These are phyloP conservation scores for Papilio demoleus DNA, from an alignment of 2,888 invertebrate genomes.

Conservation along the genomic window DNA sequence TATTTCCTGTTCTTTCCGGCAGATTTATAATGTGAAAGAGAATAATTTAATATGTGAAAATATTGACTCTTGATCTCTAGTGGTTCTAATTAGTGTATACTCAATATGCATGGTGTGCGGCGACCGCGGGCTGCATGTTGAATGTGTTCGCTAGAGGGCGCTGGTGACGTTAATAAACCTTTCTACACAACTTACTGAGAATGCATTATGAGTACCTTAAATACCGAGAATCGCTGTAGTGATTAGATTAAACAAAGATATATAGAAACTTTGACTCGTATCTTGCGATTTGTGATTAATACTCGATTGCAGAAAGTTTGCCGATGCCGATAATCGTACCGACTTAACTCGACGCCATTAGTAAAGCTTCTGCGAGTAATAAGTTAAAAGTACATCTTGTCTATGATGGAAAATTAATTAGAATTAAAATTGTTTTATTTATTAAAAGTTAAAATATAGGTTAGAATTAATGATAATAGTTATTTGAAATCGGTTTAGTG, in stretches of 20 bases:
- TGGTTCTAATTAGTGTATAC: neutral
- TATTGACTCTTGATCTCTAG: neutral
- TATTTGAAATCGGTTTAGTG: slow-evolving; percentile 22
- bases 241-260: neutral
- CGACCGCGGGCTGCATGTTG: neutral
- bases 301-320: no score
- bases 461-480: neutral
- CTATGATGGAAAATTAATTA: neutral
- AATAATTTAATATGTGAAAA: no score
- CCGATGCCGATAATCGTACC: no score
- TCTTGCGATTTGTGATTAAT: no score
- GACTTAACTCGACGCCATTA: no score
- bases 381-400: no score
- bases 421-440: no score
- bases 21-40: no score
- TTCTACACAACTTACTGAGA: neutral
- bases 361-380: no score
- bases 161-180: neutral
- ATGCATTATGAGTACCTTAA: neutral
- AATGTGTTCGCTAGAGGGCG: slow-evolving; percentile 4
- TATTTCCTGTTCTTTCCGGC: no score
- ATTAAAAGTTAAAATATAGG: no score
- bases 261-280: neutral
- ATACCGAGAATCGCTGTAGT: no score
- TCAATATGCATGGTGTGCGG: slow-evolving; percentile 1